Percentiles rank a stretch among this genome's conserved stretches.
phyloP scores from a whole-genome alignment of 2,113 vertebrate species.

The Psephotus haematonotus region DNA sequence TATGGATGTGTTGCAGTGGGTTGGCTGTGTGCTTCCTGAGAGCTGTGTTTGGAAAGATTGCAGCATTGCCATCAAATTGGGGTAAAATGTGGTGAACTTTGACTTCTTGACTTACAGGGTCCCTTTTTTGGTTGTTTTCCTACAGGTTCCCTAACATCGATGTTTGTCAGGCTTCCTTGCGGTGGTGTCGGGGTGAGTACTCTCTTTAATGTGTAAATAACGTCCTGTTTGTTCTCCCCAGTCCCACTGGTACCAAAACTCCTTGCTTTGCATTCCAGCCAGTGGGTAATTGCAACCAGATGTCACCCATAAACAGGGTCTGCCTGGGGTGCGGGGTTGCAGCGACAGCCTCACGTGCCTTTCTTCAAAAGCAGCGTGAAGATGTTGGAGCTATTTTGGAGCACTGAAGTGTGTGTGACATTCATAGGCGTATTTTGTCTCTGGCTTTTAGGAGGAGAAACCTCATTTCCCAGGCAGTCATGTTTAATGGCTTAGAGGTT shows the following conservation, averaged over 20 bases:
- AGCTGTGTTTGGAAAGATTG: neutral
- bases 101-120: neutral
- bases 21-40: neutral
- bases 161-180: constrained; percentile 96
- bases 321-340: constrained; percentile 15
- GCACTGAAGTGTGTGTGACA: neutral
- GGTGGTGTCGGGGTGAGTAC: constrained; percentile 95
- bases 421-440: neutral
- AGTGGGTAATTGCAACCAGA: constrained; percentile 85
- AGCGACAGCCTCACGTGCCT: neutral
- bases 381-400: neutral
- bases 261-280: constrained; percentile 76
- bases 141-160: constrained; percentile 88
- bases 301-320: constrained; percentile 75
- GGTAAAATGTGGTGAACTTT: neutral
- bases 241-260: constrained; percentile 79
- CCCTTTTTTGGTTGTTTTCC: neutral
- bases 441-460: neutral
- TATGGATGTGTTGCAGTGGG: neutral
- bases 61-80: neutral
- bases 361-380: constrained; percentile 38
- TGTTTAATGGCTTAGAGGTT: neutral
- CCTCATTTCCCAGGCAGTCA: neutral
- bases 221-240: constrained; percentile 77
- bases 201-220: constrained; percentile 77